phyloP scores from a whole-genome alignment of 2,888 invertebrate genomes.

The Callosobruchus maculatus region DNA sequence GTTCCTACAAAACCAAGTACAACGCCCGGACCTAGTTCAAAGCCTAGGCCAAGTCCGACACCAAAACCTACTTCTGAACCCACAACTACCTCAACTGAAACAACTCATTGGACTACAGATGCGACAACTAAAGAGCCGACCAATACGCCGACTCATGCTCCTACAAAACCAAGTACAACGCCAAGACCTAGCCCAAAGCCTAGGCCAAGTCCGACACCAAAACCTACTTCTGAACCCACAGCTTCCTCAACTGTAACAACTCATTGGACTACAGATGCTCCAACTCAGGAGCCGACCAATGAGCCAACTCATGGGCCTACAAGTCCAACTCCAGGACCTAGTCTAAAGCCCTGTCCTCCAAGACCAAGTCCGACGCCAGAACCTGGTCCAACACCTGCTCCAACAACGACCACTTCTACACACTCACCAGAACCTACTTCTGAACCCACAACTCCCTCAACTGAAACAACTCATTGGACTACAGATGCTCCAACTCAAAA shows the following conservation, averaged over 20 bases:
- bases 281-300: too few relatives aligned
- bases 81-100: slow-evolving; percentile 1
- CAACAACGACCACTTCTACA: slow-evolving; percentile 1
- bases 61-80: slow-evolving; percentile 2
- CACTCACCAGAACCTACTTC: not conserved
- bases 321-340: not conserved
- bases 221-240: not conserved
- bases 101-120: not conserved
- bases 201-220: not conserved
- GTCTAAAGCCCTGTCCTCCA: too few relatives aligned
- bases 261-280: too few relatives aligned
- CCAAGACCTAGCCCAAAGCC: too few relatives aligned
- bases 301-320: not conserved
- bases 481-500: not conserved
- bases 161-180: not conserved
- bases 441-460: not conserved
- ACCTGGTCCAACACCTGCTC: not conserved
- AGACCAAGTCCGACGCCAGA: not conserved
- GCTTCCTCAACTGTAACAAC: not conserved
- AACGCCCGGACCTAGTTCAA: not conserved
- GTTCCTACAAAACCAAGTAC: not conserved
- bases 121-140: not conserved
- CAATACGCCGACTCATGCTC: not conserved
- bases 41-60: not conserved
- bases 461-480: not conserved